A percentile compares a stretch with the other conserved stretches of the same genome.
Evolutionary conservation across 2,888 invertebrate species (phyloP).

Genomic region (Andrena trimmerana): DNA sequence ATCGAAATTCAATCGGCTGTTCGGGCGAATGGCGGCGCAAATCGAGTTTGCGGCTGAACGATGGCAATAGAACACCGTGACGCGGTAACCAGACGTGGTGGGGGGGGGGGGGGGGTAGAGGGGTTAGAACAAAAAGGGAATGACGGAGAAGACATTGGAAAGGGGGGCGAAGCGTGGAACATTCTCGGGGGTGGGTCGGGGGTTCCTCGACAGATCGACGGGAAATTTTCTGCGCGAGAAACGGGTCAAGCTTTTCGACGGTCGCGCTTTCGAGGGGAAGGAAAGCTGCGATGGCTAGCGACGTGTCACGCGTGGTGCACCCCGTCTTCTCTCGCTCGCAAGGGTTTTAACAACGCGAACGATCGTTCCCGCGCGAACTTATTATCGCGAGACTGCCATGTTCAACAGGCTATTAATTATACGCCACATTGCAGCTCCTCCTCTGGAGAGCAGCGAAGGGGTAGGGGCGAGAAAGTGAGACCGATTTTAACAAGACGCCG

Average conservation of each 20-base stretch:
- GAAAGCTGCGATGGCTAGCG: neutral
- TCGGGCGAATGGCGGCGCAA: constrained; percentile 21
- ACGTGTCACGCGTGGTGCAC: no score
- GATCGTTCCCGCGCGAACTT: constrained; percentile 43
- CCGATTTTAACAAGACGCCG: constrained; percentile 50
- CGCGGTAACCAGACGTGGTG: neutral
- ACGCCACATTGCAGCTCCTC: constrained; percentile 43
- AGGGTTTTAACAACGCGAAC: constrained; percentile 20
- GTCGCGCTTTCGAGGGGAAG: neutral
- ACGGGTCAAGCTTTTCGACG: constrained; percentile 9
- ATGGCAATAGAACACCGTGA: constrained; percentile 27
- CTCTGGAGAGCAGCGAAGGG: neutral
- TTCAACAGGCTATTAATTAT: constrained; percentile 62
- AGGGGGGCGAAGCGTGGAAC: neutral
- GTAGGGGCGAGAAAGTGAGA: constrained; percentile 31
- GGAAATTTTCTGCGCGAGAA: constrained; percentile 10
- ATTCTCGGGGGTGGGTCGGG: neutral
- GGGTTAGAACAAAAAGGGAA: constrained; percentile 2
- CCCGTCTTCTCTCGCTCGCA: neutral
- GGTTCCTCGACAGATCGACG: neutral
- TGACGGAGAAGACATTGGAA: neutral
- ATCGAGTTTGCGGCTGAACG: constrained; percentile 42
- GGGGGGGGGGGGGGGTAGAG: neutral
- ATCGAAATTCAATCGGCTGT: constrained; percentile 50
- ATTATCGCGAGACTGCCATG: constrained; percentile 54